Evolutionary conservation across 2,888 invertebrate genomes (phyloP), one percentile per base, ranked within the genome.

Genomic region (Chaetogeoica ovagalla): DNA sequence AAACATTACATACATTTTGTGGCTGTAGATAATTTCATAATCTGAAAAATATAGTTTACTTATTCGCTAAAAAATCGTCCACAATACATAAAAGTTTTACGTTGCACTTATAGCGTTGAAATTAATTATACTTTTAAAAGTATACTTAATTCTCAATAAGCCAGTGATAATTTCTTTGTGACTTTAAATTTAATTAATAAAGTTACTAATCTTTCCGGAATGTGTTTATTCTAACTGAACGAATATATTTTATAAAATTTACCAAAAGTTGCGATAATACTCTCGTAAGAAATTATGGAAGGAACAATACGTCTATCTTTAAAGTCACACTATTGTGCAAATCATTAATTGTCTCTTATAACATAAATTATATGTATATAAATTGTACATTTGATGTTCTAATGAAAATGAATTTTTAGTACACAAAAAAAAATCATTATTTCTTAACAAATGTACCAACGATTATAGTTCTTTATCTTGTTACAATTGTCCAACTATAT

Each of bases 171-270:
- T 65, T 75, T 65, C 55, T 43, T 13, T 11, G 66, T 39, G 57
- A 43, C 66, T 75, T 75, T 75, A 57, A 66, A 57, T 75, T 66
- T 75, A 66, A 75, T 75, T 75, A 66, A 65, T 75, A 75, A 75
- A 75, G 75, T 75, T 66, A 66, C 55, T 75, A 75, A 75, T 66
- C 75, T 75, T 75, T 52, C 13, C 15, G 30, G 39, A 66, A 66
- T 75, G 75, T 66, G 66, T 66, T 75, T 75, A 57, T 55, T 57
- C 75, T 75, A 66, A 75, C 55, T 65, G 39, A 75, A 75, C 39
- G 75, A 66, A 75, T 57, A 75, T 65, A 75, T 75, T 75, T 75
- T 66, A 66, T 66, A 66, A 66, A 9, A 66, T 73, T 73, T 73
- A 15, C n/a, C 3, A 52, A 30, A 62, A 73, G 73, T 73, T 30